Evolutionary conservation across 2,113 vertebrate species (phyloP).

Genomic region (Cepphus grylle): DNA sequence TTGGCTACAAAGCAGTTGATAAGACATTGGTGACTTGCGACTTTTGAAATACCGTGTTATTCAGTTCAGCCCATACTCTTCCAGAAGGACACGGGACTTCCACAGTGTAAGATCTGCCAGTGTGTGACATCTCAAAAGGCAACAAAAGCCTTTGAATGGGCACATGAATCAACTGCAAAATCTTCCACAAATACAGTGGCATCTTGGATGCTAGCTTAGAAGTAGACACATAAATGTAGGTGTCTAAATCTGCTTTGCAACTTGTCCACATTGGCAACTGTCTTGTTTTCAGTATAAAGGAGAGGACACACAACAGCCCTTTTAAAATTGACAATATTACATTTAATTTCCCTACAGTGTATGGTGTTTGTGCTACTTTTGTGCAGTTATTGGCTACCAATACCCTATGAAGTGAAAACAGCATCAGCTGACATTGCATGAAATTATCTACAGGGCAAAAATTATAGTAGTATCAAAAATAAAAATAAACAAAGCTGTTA

Average conservation of each 20-base stretch:
- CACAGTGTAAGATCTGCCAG: not conserved
- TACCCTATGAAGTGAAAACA: not conserved
- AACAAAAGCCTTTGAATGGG: not conserved
- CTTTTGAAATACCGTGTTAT: not conserved
- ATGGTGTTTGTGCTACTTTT: not conserved
- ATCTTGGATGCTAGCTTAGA: not conserved
- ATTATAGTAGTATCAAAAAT: not conserved
- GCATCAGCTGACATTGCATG: fast-evolving
- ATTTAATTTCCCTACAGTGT: not conserved
- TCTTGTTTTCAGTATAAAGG: not conserved
- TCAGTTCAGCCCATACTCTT: not conserved
- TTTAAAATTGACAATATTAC: not conserved
- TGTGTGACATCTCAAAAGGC: not conserved
- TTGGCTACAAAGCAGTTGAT: not conserved
- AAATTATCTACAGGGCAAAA: not conserved
- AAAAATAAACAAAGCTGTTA: not conserved
- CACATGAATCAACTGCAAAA: not conserved
- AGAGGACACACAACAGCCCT: not conserved
- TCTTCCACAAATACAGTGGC: not conserved
- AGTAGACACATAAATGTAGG: not conserved
- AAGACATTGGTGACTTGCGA: not conserved
- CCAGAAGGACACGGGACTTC: not conserved
- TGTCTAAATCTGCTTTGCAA: not conserved
- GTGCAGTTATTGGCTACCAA: not conserved
- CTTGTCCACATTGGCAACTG: not conserved